phyloP scores from a whole-genome alignment of 23 tunicate genomes.

The Trididemnum miniatum region DNA sequence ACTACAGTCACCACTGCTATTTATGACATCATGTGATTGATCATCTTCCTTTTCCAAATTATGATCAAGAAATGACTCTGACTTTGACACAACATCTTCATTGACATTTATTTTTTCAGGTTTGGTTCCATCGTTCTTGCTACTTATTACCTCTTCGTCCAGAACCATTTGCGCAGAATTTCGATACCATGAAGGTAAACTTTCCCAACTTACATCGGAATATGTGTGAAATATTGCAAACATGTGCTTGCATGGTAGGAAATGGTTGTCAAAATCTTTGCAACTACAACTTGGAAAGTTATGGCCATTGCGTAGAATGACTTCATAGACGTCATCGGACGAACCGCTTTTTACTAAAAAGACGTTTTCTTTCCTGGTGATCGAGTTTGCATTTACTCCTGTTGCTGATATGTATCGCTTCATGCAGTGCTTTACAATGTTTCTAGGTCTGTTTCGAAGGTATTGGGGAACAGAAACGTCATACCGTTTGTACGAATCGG shows the following conservation, averaged over 20 bases:
- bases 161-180: not conserved
- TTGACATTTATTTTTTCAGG: no score
- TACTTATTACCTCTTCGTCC: not conserved
- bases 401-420: not conserved
- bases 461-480: not conserved
- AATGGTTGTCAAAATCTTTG: not conserved
- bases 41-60: no score
- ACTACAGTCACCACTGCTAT: no score
- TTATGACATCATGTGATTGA: no score
- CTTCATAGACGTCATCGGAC: not conserved
- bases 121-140: not conserved
- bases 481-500: conserved; percentile 3
- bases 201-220: conserved; percentile 1
- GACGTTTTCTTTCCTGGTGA: not conserved
- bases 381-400: not conserved
- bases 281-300: not conserved
- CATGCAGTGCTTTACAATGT: conserved; percentile 11
- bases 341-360: not conserved
- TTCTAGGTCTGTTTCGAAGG: not conserved
- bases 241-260: conserved; percentile 24
- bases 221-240: conserved; percentile 12
- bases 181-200: conserved; percentile 1
- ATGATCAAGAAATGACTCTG: no score
- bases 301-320: not conserved
- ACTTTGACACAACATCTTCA: no score